Evolutionary conservation across 37 sponge, comb jelly and placozoan species (phyloP).

Genomic region (Tethya wilhelma): DNA sequence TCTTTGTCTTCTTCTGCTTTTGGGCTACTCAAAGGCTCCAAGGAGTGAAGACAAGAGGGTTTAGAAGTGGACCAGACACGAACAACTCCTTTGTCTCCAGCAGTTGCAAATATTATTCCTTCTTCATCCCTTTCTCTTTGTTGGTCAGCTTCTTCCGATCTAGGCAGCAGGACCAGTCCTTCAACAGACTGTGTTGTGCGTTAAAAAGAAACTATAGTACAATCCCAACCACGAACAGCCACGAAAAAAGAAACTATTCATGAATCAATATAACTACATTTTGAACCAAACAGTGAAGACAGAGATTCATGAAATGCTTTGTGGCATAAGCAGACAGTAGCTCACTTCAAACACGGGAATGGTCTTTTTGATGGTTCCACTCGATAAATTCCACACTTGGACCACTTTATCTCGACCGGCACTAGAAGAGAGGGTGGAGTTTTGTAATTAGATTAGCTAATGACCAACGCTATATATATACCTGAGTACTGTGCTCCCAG

Average conservation of each 20-base stretch:
- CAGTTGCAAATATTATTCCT: constrained; percentile 52
- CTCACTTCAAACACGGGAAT: constrained; percentile 88
- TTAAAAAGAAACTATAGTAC: background rate
- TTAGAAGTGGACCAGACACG: constrained; percentile 47
- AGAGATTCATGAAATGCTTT: background rate
- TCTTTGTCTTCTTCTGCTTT: background rate
- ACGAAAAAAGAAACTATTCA: background rate
- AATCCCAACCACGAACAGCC: background rate
- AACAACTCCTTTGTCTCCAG: constrained; percentile 75
- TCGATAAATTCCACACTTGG: constrained; percentile 63
- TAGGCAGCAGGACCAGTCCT: constrained; percentile 52
- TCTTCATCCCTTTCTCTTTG: too few relatives aligned
- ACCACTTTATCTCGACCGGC: constrained; percentile 91
- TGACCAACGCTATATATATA: background rate
- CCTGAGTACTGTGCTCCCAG: background rate
- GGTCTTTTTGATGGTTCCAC: constrained; percentile 53
- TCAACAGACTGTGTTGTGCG: constrained; percentile 51
- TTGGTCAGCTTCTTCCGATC: too few relatives aligned
- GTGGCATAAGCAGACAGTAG: background rate
- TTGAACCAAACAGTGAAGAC: background rate
- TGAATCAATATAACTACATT: background rate
- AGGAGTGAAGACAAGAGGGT: background rate
- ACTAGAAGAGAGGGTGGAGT: constrained; percentile 14
- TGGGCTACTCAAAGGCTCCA: constrained; percentile 15
- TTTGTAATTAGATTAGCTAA: background rate